A percentile compares a stretch with the other conserved stretches of the same genome.
These are phyloP conservation scores for Melipona quadrifasciata DNA, from an alignment of 1,140 invertebrate species.

Conservation along the genomic window DNA sequence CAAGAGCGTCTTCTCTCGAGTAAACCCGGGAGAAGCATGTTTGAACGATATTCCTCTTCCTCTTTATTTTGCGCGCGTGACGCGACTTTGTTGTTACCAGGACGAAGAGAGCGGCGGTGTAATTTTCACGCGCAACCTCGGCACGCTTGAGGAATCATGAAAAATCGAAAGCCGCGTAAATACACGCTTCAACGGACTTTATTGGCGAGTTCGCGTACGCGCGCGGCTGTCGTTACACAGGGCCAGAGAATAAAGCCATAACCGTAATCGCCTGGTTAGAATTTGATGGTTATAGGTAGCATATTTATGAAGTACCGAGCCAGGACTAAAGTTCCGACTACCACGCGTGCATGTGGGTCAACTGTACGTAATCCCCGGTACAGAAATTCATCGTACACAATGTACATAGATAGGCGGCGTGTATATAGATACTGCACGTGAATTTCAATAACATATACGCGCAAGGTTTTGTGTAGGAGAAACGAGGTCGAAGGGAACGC, in stretches of 20 bases:
- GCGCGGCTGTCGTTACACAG: background rate
- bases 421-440: background rate
- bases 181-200: background rate
- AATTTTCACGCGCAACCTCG: background rate
- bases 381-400: slow-evolving; percentile 8
- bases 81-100: background rate
- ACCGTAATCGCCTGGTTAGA: slow-evolving; percentile 28
- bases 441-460: background rate
- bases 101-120: too few relatives aligned
- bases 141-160: background rate
- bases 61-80: background rate
- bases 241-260: slow-evolving; percentile 14
- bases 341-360: slow-evolving; percentile 13
- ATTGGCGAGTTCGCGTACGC: slow-evolving; percentile 1
- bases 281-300: slow-evolving; percentile 33
- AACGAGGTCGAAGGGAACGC: background rate
- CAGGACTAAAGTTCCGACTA: slow-evolving; percentile 4
- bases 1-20: background rate
- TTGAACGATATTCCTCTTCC: background rate
- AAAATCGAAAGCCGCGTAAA: background rate
- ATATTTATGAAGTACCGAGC: slow-evolving; percentile 32
- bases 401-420: background rate
- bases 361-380: background rate
- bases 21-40: background rate
- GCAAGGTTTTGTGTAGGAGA: background rate